phyloP scores from a whole-genome alignment of 2,888 invertebrate species.

The Mesochorus sp. region DNA sequence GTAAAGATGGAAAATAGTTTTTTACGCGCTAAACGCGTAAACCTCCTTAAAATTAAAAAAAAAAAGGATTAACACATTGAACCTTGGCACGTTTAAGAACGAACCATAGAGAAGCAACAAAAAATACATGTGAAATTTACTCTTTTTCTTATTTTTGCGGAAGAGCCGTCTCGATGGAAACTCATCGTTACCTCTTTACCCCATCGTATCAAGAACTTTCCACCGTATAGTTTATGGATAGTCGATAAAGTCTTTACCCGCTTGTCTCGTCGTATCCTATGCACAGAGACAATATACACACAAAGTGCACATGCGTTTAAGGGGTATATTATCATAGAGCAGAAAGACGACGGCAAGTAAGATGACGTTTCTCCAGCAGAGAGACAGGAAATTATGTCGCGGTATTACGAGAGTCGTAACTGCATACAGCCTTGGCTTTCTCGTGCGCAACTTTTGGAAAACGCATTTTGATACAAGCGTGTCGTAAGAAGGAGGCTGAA shows the following conservation, averaged over 20 bases:
- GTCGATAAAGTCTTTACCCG: background rate
- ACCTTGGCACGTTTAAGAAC: too few species aligned
- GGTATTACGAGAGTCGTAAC: conserved; percentile 6
- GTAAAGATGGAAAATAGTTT: too few species aligned
- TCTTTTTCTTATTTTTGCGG: background rate
- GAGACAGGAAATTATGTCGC: conserved; percentile 26
- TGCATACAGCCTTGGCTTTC: background rate
- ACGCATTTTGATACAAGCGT: too few species aligned
- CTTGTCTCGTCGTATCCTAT: conserved; percentile 1
- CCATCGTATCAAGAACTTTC: background rate
- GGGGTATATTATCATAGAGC: background rate
- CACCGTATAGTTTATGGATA: background rate
- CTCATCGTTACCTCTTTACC: background rate
- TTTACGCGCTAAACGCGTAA: too few species aligned
- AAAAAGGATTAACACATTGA: too few species aligned
- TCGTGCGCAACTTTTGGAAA: conserved; percentile 1
- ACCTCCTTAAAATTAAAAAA: too few species aligned
- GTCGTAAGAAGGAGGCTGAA: background rate
- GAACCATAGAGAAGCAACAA: background rate
- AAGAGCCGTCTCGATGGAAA: background rate
- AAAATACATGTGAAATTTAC: background rate
- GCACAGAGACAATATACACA: background rate
- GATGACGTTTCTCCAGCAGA: background rate
- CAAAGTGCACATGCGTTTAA: too few species aligned
- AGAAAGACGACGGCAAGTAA: background rate